Percentiles rank a stretch among this genome's conserved stretches.
Evolutionary conservation across 2,113 vertebrate genomes (phyloP).

Genomic region (Lota lota): DNA sequence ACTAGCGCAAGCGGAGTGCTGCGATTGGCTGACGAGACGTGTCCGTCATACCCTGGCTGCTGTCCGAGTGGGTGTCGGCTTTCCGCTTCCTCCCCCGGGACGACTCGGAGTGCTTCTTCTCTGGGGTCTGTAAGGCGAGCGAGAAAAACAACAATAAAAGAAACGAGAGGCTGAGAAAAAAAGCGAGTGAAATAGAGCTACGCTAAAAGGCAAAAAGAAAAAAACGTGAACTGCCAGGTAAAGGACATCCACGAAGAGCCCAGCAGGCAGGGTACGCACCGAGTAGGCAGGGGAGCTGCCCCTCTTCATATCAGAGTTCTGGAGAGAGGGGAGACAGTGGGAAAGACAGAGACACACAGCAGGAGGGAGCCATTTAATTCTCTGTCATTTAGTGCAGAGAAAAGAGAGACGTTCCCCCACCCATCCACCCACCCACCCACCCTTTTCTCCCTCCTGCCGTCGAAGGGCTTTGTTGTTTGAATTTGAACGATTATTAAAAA

Average conservation of each 20-base stretch:
- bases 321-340: slow-evolving; percentile 34
- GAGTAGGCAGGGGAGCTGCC: slow-evolving; percentile 78
- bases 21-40: background rate
- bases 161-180: slow-evolving; percentile 6
- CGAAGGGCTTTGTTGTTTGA: too few relatives aligned
- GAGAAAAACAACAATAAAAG: slow-evolving; percentile 37
- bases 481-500: too few relatives aligned
- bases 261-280: slow-evolving; percentile 66
- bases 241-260: slow-evolving; percentile 35
- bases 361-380: too few relatives aligned
- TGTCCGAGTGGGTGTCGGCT: slow-evolving; percentile 95
- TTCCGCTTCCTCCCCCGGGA: slow-evolving; percentile 97
- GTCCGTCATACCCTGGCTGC: slow-evolving; percentile 86
- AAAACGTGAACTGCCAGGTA: slow-evolving; percentile 37
- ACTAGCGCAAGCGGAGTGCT: background rate
- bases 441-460: background rate
- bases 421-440: background rate
- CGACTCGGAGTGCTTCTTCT: slow-evolving; percentile 96
- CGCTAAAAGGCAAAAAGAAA: slow-evolving; percentile 24
- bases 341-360: slow-evolving; percentile 37
- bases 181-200: background rate
- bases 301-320: slow-evolving; percentile 78
- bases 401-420: too few relatives aligned
- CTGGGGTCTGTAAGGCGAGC: slow-evolving; percentile 82
- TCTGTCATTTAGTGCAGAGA: too few relatives aligned